Base-by-base conservation (phyloP, 1,140 invertebrate species). In the Vanessa atalanta region DNA sequence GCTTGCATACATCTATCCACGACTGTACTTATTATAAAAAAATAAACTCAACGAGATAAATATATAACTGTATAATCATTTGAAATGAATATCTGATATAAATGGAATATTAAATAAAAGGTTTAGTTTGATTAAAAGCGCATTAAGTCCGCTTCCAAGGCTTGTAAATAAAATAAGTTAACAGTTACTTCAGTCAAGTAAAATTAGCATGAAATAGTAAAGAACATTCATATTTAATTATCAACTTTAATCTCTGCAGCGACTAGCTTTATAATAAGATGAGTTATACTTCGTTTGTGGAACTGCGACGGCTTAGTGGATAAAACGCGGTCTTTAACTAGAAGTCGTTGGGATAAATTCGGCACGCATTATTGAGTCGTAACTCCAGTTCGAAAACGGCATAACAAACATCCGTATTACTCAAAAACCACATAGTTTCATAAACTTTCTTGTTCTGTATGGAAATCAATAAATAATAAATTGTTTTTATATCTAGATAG, bases 231-330 rank as follows among this genome's bases (percentile, higher is more conserved):
- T 53, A 53, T 53, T 53, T 53, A 16, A 53, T 53, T 53, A 53
- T 53, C 20, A 53, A 53, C 51, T 53, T 53, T 53, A 53, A 53
- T 53, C n/a, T n/a, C 51, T 20, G 51, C n/a, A 53, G 51, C 15
- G 51, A 16, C 51, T 53, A 53, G 51, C n/a, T 53, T 53, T 16
- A 16, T 15, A 53, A 53, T 16, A 6, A 53, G 51, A 53, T 53
- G 51, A 53, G 4, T 50, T 50, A 16, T 16, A 16, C n/a, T 16
- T 9, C 9, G 51, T 53, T 53, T 1, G 13, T n/a, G n/a, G 37
- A 43, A 9, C 37, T 9, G 37, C 3, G 37, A 43, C 6, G 37
- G 37, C 37, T 43, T 43, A 43, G 37, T 9, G 9, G 37, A 43
- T 43, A 43, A 4, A 37, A 43, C 37, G 9, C 9, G 6, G 37